Base-by-base conservation (phyloP, 1,140 invertebrate species). In the Drosophila chauvacae region DNA sequence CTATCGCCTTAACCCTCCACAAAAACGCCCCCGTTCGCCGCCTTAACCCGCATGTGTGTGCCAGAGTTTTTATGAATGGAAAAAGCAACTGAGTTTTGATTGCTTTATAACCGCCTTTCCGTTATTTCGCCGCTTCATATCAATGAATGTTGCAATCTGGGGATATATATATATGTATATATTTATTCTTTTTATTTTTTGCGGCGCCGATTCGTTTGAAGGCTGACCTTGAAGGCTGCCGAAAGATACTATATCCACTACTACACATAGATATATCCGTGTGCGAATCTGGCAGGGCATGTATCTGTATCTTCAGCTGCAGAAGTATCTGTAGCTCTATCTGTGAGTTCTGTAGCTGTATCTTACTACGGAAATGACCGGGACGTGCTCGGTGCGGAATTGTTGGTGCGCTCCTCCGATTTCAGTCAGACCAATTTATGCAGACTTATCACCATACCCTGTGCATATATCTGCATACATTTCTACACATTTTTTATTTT, bases 361-460 rank as follows among this genome's bases (percentile, higher is more conserved):
- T 84, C 85, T 72, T 63, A 88, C 84, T 90, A 53, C 84, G 85
- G 84, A 88, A 88, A 88, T 74, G 84, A 76, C 72, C 42, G 81
- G 85, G 77, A 88, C 84, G 84, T 88, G 84, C 80, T 68, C 66
- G 60, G 66, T 70, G 72, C 51, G 60, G 55, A 56, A 77, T 70
- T 58, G 82, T 48, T 55, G 33, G 33, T 66, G 61, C 66, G 51
- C 42, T 57, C 37, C 64, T 71, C 50, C 44, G 18, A 42, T 66
- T 70, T 50, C 18, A 45, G 56, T 48, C 74, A 58, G 44, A 33
- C 63, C 55, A 58, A 78, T 47, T 73, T 59, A 79, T 72, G 51
- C 77, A 61, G 60, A 73, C 76, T 39, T 59, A 57, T 30, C 55
- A 48, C 45, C 59, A 48, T 39, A 51, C n/a, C 16, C 48, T 11